Percentiles rank a stretch among this genome's conserved stretches.
Evolutionary conservation across 1,140 invertebrate species (phyloP).

Genomic region (Brachionus koreanus): DNA sequence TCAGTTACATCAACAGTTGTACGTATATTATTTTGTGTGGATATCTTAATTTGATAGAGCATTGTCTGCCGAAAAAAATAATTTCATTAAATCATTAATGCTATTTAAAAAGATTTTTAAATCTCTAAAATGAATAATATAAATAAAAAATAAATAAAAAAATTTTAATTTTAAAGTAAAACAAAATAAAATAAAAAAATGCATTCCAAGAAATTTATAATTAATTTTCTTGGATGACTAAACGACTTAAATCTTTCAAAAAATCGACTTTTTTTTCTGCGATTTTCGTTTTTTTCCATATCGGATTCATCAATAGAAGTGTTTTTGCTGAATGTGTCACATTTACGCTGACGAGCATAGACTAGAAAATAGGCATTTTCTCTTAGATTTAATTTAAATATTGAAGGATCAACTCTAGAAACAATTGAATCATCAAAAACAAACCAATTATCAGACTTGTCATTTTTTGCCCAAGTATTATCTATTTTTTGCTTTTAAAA

Average conservation of each 20-base stretch:
- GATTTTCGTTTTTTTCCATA: background rate
- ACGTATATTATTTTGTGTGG: background rate
- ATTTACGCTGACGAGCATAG: background rate
- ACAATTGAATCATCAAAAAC: background rate
- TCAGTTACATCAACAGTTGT: background rate
- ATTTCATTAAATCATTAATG: background rate
- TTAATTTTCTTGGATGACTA: too few relatives aligned
- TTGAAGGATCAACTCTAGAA: background rate
- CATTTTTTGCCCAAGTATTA: background rate
- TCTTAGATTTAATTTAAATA: background rate
- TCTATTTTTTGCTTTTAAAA: background rate
- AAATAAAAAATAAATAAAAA: too few relatives aligned
- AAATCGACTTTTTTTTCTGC: too few relatives aligned
- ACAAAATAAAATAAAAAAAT: too few relatives aligned
- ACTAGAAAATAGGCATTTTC: background rate
- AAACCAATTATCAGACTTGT: background rate
- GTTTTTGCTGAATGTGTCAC: background rate
- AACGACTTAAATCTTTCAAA: too few relatives aligned
- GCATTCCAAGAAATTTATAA: too few relatives aligned
- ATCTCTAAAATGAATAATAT: background rate
- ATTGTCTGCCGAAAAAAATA: background rate
- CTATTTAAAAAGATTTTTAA: background rate
- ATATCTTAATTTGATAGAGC: background rate
- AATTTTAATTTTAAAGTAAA: too few relatives aligned
- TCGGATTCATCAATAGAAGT: background rate